These are phyloP conservation scores for Cordylochernes scorpioides DNA, from an alignment of 2,888 invertebrate genomes.

Conservation along the genomic window DNA sequence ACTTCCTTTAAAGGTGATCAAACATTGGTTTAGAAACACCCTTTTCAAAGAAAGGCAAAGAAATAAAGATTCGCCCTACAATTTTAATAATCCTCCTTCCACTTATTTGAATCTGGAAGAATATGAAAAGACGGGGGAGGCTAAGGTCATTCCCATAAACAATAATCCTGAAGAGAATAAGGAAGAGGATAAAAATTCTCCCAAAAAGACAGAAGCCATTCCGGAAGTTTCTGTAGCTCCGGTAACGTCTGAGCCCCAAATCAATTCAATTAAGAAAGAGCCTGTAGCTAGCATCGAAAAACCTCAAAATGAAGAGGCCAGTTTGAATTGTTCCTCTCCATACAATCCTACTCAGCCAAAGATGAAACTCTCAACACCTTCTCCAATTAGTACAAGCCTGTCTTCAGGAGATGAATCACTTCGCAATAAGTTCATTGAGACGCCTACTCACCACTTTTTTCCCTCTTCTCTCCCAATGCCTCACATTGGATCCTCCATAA, in stretches of 20 bases:
- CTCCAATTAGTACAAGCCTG: not conserved
- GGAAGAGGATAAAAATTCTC: not conserved
- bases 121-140: conserved; percentile 92
- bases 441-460: conserved; percentile 3
- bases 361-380: not conserved
- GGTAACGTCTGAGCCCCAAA: not conserved
- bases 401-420: not conserved
- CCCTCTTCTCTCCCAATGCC: conserved; percentile 3
- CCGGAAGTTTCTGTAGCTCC: too few species aligned
- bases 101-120: conserved; percentile 76
- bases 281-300: not conserved
- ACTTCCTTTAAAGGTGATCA: conserved; percentile 90
- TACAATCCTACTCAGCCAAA: too few species aligned
- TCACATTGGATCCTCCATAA: conserved; percentile 8
- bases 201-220: too few species aligned
- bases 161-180: not conserved
- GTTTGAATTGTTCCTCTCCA: too few species aligned
- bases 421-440: conserved; percentile 1
- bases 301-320: too few species aligned
- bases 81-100: conserved; percentile 93
- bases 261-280: not conserved
- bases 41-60: conserved; percentile 92
- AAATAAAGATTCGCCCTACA: conserved; percentile 97
- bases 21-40: conserved; percentile 99
- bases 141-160: conserved; percentile 39